Evolutionary conservation across 1,140 invertebrate species (phyloP), one percentile per base, ranked within the genome.

Genomic region (Drosophila ficusphila): DNA sequence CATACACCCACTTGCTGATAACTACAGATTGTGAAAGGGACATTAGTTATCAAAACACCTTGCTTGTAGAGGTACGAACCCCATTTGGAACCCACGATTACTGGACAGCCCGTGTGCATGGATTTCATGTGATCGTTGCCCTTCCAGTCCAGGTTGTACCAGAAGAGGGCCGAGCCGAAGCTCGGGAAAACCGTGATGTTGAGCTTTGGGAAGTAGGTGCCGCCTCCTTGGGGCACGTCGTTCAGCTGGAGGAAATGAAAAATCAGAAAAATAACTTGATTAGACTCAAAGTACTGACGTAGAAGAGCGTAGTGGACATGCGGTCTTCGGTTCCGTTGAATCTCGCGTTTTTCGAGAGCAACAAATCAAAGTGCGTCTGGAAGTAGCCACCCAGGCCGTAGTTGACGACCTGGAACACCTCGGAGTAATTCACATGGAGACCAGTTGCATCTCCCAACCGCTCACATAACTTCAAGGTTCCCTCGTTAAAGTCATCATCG

Each of bases 1-100:
- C 54, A 0, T 0, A 0, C 1, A 62, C 19, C 60, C 60, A 62
- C 21, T 64, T 64, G 16, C 16, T 64, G n/a, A 64, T 31, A n/a
- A 64, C 60, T 64, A n/a, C n/a, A n/a, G n/a, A n/a, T n/a, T n/a
- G n/a, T 0, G 11, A 27, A 14, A 5, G 9, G 2, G 3, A 11
- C 11, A 7, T 19, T 7, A 4, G 1, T 1, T 11, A 11, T 4
- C 21, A 7, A 16, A 2, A 27, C 2, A 6, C 1, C 3, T 2
- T 0, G 12, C 0, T 16, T 6, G 3, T 12, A 7, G 1, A 0
- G 4, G 0, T 25, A 53, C 93, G 91, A 92, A 97, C 96, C 96
- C 98, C 98, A 99, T 93, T 99, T 99, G 7, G 96, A 96, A 33
- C 98, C 98, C 3, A 97, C 94, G 11, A 99, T 93, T 34, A 99